phyloP scores from a whole-genome alignment of 2,797 vertebrate species.

The Pachyuromys duprasi region DNA sequence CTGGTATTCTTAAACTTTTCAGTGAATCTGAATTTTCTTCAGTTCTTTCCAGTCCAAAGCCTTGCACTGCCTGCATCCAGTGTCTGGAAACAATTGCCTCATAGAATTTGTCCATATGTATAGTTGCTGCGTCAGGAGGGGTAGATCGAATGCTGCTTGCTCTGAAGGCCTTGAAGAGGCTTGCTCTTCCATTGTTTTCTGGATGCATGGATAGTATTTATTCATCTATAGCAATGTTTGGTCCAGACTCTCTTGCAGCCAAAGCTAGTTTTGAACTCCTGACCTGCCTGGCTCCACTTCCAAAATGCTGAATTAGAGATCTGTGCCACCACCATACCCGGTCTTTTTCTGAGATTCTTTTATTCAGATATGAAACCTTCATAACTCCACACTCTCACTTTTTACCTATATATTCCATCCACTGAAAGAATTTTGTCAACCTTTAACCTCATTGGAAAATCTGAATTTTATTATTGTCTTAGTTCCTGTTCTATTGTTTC shows the following conservation, averaged over 20 bases:
- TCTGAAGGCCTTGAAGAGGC: neutral
- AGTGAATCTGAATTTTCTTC: neutral
- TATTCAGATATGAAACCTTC: neutral
- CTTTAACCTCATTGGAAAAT: neutral
- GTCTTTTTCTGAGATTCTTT: neutral
- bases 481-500: neutral
- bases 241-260: neutral
- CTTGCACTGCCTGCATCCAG: conserved; percentile 41
- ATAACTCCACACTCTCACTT: neutral
- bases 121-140: neutral
- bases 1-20: neutral
- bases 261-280: neutral
- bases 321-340: neutral
- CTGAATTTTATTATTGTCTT: neutral
- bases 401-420: neutral
- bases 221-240: neutral
- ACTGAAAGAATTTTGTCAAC: neutral
- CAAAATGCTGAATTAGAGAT: neutral
- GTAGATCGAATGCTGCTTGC: neutral
- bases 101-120: conserved; percentile 46
- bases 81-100: conserved; percentile 42
- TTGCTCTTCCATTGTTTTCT: neutral
- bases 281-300: neutral
- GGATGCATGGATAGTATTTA: neutral
- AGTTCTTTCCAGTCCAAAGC: neutral